These are phyloP conservation scores for Gymnothorax reevesii DNA, from an alignment of 2,797 vertebrate genomes.

Conservation along the genomic window DNA sequence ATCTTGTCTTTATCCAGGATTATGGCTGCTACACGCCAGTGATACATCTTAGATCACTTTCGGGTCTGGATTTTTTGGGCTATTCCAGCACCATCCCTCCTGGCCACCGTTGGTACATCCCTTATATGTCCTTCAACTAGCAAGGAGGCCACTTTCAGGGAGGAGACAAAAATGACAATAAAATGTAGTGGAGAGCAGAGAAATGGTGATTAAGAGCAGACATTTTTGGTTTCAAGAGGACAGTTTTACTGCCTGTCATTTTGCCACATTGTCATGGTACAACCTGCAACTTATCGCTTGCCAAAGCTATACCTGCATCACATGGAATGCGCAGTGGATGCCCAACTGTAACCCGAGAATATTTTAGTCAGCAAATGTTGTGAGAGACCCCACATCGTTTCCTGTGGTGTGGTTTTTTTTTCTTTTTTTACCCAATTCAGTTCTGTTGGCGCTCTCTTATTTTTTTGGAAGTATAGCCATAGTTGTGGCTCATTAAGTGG, in stretches of 20 bases:
- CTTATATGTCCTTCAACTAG: background rate
- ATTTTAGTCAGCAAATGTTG: background rate
- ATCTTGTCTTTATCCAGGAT: background rate
- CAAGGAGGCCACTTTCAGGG: background rate
- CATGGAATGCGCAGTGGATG: background rate
- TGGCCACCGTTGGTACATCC: background rate
- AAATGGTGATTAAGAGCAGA: constrained; percentile 41
- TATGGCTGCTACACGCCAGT: background rate
- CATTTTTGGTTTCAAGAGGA: background rate
- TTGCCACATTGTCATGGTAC: background rate
- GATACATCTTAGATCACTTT: constrained; percentile 4
- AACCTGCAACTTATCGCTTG: background rate
- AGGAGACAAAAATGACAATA: background rate
- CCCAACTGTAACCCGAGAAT: background rate
- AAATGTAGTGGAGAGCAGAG: constrained; percentile 46
- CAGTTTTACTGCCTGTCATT: background rate
- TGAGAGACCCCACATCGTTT: constrained; percentile 5
- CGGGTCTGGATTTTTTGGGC: constrained; percentile 4
- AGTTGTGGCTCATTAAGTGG: background rate
- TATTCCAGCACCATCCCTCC: constrained; percentile 15
- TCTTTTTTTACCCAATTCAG: background rate
- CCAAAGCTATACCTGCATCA: background rate
- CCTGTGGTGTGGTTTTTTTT: background rate
- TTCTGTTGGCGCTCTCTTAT: background rate
- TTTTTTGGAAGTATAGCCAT: background rate